phyloP scores from a whole-genome alignment of 2,797 vertebrate genomes.

The Lacerta bilineata region DNA sequence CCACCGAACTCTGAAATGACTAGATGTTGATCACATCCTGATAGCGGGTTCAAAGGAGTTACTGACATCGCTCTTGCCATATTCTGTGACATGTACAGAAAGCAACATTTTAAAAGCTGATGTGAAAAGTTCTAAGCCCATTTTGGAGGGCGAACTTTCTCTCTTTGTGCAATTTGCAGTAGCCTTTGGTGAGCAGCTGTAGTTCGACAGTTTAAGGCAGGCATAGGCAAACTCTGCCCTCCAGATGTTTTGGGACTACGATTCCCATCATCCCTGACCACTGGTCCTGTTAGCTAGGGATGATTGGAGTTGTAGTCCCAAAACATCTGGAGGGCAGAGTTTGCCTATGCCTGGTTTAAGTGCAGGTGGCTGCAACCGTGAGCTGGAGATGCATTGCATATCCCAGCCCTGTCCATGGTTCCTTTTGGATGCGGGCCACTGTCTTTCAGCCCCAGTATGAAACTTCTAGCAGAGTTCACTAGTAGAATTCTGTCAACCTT shows the following conservation, averaged over 20 bases:
- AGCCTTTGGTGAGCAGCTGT: neutral
- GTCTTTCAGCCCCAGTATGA: neutral
- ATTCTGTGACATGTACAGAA: conserved; percentile 1
- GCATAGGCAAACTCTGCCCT: too few species aligned
- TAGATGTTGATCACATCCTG: conserved; percentile 10
- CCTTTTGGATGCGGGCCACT: neutral
- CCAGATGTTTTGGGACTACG: too few species aligned
- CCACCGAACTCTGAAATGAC: conserved; percentile 66
- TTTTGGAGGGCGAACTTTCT: neutral
- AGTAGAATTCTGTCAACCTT: too few species aligned
- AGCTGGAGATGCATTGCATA: neutral
- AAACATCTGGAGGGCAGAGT: too few species aligned
- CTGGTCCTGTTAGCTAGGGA: too few species aligned
- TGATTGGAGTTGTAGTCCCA: too few species aligned
- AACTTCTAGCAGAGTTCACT: too few species aligned
- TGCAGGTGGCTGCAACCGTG: neutral
- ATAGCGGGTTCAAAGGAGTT: neutral
- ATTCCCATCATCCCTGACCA: too few species aligned
- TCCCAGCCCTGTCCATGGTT: neutral
- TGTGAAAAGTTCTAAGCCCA: neutral
- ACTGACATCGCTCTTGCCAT: neutral
- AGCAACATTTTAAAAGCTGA: conserved; percentile 1
- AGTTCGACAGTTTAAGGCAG: neutral
- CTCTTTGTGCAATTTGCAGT: neutral
- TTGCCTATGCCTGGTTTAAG: too few species aligned